These are phyloP conservation scores for Pungitius pungitius DNA, from an alignment of 2,113 vertebrate genomes.

Conservation along the genomic window DNA sequence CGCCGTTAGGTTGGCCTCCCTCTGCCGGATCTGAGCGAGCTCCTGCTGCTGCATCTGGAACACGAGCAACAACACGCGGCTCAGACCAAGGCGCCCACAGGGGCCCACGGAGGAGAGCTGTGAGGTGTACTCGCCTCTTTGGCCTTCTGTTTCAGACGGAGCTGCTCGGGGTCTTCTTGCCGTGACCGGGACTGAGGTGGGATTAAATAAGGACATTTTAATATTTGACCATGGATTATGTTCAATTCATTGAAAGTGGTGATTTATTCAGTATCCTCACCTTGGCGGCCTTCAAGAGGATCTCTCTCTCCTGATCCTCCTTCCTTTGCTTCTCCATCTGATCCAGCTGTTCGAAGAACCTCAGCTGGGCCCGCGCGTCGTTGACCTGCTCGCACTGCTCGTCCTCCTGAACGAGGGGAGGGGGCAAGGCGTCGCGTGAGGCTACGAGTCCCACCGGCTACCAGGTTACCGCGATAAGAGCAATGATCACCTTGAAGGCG, in stretches of 20 bases:
- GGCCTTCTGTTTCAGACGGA: conserved; percentile 91
- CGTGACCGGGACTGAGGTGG: conserved; percentile 87
- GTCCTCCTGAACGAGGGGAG: conserved; percentile 82
- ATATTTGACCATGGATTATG: conserved; percentile 33
- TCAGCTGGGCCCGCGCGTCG: conserved; percentile 89
- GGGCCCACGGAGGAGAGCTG: too few relatives aligned
- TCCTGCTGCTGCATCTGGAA: conserved; percentile 94
- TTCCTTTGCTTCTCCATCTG: conserved; percentile 93
- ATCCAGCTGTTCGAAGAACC: conserved; percentile 93
- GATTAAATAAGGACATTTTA: conserved; percentile 32
- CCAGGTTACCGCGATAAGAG: background rate
- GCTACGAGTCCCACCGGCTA: background rate
- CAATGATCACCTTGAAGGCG: conserved; percentile 85
- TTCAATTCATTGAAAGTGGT: conserved; percentile 39
- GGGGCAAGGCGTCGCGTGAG: background rate
- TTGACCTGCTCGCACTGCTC: conserved; percentile 85
- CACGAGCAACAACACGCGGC: conserved; percentile 12
- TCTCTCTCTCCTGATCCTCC: conserved; percentile 93
- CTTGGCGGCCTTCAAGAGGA: conserved; percentile 92
- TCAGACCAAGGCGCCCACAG: too few relatives aligned
- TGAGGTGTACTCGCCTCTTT: conserved; percentile 91
- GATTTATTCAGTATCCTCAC: conserved; percentile 74
- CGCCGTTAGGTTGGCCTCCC: conserved; percentile 91
- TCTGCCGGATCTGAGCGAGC: conserved; percentile 91
- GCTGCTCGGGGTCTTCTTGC: conserved; percentile 93